These are phyloP conservation scores for Podargus strigoides DNA, from an alignment of 2,797 vertebrate genomes.

Conservation along the genomic window DNA sequence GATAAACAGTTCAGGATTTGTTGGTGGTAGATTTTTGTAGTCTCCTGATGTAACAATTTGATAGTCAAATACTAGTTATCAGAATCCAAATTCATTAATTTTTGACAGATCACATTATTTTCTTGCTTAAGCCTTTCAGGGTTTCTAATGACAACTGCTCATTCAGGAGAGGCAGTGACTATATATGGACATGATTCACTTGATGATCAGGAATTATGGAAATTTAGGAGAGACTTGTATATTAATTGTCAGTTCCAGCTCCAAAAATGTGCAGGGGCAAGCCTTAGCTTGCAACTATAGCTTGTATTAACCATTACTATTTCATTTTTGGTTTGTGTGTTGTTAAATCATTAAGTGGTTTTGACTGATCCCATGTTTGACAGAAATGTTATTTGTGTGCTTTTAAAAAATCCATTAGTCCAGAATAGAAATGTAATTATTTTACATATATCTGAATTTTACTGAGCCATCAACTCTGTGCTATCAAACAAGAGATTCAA, in stretches of 20 bases:
- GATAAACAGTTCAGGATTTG: not conserved
- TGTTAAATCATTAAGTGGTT: not conserved
- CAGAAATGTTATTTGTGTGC: not conserved
- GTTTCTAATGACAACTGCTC: not conserved
- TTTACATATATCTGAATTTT: not conserved
- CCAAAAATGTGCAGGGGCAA: not conserved
- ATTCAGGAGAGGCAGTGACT: not conserved
- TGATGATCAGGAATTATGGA: not conserved
- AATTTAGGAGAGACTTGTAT: not conserved
- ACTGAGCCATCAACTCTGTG: not conserved
- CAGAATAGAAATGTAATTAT: not conserved
- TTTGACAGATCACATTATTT: not conserved
- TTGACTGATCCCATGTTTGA: not conserved
- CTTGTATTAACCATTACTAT: not conserved
- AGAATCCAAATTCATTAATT: not conserved
- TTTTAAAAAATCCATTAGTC: not conserved
- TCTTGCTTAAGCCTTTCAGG: not conserved
- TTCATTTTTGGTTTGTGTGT: not conserved
- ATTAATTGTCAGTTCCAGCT: not conserved
- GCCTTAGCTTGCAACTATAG: not conserved
- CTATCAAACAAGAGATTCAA: not conserved
- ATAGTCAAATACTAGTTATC: not conserved
- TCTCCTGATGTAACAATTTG: not conserved
- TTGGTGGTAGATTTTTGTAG: not conserved
- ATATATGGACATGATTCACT: not conserved